Evolutionary conservation across 2,113 vertebrate species (phyloP).

Genomic region (Hippoglossus stenolepis): DNA sequence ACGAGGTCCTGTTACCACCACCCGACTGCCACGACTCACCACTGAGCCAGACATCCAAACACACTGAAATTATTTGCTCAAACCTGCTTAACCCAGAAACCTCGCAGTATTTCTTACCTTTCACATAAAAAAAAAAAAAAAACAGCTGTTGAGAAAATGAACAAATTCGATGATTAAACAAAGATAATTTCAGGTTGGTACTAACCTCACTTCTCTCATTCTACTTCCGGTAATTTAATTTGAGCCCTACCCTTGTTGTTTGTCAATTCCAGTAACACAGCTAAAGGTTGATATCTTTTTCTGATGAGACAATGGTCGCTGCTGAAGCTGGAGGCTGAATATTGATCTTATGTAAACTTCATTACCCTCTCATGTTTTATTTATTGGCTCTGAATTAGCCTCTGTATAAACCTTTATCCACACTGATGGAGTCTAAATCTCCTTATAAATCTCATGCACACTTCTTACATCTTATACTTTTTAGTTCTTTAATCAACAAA

Average conservation of each 20-base stretch:
- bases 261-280: constrained; percentile 15
- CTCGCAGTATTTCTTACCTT: neutral
- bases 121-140: neutral
- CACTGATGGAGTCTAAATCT: constrained; percentile 28
- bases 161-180: neutral
- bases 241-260: constrained; percentile 25
- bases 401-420: constrained; percentile 23
- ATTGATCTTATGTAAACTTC: constrained; percentile 54
- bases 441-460: constrained; percentile 28
- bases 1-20: constrained; percentile 40
- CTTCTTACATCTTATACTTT: constrained; percentile 5
- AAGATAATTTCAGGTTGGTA: neutral
- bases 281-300: constrained; percentile 21
- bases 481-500: constrained; percentile 8
- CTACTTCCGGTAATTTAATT: constrained; percentile 17
- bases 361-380: constrained; percentile 52
- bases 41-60: neutral
- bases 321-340: constrained; percentile 39
- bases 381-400: constrained; percentile 28
- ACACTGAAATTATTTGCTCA: neutral
- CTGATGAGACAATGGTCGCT: constrained; percentile 19
- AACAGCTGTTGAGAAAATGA: neutral
- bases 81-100: neutral
- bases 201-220: neutral
- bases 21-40: constrained; percentile 3